phyloP scores from a whole-genome alignment of 2,797 vertebrate species.

The Amphiprion clarkii region DNA sequence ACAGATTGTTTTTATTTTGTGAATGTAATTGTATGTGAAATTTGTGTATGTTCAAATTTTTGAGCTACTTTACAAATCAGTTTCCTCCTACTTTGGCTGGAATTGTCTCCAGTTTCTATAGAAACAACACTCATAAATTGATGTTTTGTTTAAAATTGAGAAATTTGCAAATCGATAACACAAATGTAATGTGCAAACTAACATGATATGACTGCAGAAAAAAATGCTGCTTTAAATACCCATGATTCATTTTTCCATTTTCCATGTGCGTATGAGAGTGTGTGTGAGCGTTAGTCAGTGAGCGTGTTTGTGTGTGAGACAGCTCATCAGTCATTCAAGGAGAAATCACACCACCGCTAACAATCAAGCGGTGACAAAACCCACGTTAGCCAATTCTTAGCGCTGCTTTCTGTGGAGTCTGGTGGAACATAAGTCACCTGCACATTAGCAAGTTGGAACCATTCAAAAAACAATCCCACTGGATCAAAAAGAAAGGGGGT shows the following conservation, averaged over 20 bases:
- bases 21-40: not conserved
- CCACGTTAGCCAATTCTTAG: constrained; percentile 1
- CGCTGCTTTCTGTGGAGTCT: constrained; percentile 19
- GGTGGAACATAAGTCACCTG: constrained; percentile 35
- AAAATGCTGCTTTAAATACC: constrained; percentile 7
- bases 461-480: constrained; percentile 23
- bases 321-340: constrained; percentile 32
- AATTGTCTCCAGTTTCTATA: not conserved
- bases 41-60: not conserved
- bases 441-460: constrained; percentile 46
- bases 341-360: constrained; percentile 43
- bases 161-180: not conserved
- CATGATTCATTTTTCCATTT: constrained; percentile 41
- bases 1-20: not conserved
- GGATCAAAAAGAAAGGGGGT: constrained; percentile 38
- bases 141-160: not conserved
- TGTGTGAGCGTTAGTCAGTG: constrained; percentile 40
- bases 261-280: not conserved
- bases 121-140: not conserved
- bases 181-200: not conserved
- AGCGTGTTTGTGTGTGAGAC: constrained; percentile 31
- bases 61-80: not conserved
- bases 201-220: not conserved
- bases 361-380: constrained; percentile 29
- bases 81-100: not conserved